A percentile compares a stretch with the other conserved stretches of the same genome.
These are phyloP conservation scores for Labeo rohita DNA, from an alignment of 2,113 vertebrate genomes.

Conservation along the genomic window DNA sequence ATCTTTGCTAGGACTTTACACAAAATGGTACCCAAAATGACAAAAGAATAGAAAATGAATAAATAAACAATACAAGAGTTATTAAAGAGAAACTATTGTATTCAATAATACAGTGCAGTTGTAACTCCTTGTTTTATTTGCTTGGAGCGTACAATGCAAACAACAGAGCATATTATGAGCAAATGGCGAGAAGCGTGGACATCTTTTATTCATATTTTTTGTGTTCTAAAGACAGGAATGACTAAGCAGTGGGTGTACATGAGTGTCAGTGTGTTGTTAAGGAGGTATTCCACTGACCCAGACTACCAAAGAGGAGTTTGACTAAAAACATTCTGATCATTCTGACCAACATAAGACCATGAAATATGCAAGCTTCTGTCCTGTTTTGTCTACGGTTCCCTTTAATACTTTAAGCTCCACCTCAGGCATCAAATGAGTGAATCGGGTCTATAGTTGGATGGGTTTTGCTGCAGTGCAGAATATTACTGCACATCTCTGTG, in stretches of 20 bases:
- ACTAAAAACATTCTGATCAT: neutral
- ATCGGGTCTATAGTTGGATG: neutral
- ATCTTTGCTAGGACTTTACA: neutral
- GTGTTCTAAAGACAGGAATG: neutral
- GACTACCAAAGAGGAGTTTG: neutral
- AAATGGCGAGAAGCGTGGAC: neutral
- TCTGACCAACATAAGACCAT: neutral
- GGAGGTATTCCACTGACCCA: constrained; percentile 17
- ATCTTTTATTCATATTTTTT: constrained; percentile 28
- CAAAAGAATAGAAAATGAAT: neutral
- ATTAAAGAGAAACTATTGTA: neutral
- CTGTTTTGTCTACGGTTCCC: neutral
- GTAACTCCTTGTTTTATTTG: neutral
- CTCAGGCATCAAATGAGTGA: neutral
- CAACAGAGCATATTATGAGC: constrained; percentile 16
- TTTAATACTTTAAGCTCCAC: constrained; percentile 34
- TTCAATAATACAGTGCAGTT: neutral
- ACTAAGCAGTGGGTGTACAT: neutral
- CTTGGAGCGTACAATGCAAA: constrained; percentile 2
- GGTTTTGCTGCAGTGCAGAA: constrained; percentile 50
- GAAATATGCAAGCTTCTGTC: neutral
- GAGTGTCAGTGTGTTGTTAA: neutral
- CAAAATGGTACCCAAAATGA: neutral
- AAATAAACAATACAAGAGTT: neutral
- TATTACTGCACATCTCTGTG: constrained; percentile 24